Evolutionary conservation across 2,797 vertebrate genomes (phyloP), one percentile per base, ranked within the genome.

Genomic region (Oreochromis mossambicus): DNA sequence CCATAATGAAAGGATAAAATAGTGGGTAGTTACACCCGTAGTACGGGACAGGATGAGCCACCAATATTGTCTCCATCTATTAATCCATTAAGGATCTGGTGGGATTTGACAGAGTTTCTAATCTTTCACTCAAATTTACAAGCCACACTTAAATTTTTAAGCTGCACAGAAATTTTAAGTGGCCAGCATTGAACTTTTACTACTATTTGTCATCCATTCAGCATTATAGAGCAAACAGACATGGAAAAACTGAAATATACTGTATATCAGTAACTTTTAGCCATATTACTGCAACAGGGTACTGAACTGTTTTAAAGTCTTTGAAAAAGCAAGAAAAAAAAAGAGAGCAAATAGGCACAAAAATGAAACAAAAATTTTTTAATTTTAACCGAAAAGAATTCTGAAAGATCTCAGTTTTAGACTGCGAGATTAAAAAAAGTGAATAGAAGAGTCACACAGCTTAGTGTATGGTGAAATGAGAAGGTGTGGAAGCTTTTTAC

Each of bases 401-500:
- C 9, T 19, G 24, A 78, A 29, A 26, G 29, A 58, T 12, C 21
- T 48, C 10, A 0, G 41, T 48, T 48, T 48, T n/a, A 48, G 0
- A 48, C 41, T 43, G 21, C 15, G 7, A 29, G 38, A 43, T 19
- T 32, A 7, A 46, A 63, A 83, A 61, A 66, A 1, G 24, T 21
- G 13, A 73, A 43, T 26, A 73, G 68, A 48, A 48, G 6, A 68
- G 81, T 80, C 15, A 26, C 24, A 48, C 19, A 6, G 4, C 10
- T 13, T 61, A 5, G 32, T 73, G 43, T 79, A 73, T 26, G 77
- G 36, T 81, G n/a, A 77, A 86, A 87, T 81, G 66, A 68, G 75
- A 83, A 86, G 79, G 24, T 34, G 82, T 48, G 11, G 52, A 26
- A 11, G 63, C 24, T 78, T 82, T 88, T 79, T 83, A 70, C 76